Percentiles rank a stretch among this genome's conserved stretches.
phyloP scores from a whole-genome alignment of 2,888 invertebrate species.

The Mystacides longicornis region DNA sequence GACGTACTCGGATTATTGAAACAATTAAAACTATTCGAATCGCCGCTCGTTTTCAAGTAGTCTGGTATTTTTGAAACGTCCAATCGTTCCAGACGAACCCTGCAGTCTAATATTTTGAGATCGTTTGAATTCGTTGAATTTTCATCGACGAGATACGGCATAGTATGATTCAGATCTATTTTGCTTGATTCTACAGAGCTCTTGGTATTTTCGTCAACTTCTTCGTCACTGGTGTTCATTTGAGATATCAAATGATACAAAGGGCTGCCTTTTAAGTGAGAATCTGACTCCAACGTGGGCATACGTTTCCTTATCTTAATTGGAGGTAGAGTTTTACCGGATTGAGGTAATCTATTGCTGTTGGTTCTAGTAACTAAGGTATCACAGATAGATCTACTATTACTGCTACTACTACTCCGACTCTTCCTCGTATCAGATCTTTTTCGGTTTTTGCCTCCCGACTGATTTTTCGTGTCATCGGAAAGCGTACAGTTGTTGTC shows the following conservation, averaged over 20 bases:
- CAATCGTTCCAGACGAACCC: constrained; percentile 18
- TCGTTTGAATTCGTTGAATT: background rate
- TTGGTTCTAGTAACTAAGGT: constrained; percentile 7
- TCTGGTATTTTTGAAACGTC: constrained; percentile 9
- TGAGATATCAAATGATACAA: constrained; percentile 20
- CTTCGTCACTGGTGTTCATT: constrained; percentile 16
- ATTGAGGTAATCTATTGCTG: constrained; percentile 7
- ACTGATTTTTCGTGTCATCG: background rate
- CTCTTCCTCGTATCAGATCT: background rate
- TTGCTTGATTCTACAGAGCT: background rate
- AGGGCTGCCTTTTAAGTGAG: constrained; percentile 14
- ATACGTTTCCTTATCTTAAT: constrained; percentile 11
- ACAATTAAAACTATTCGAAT: background rate
- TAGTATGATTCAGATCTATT: background rate
- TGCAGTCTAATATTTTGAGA: constrained; percentile 17
- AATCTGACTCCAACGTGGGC: constrained; percentile 1
- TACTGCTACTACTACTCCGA: background rate
- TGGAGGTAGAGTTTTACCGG: constrained; percentile 4
- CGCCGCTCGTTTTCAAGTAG: background rate
- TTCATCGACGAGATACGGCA: background rate
- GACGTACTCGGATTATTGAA: background rate
- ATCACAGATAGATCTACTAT: constrained; percentile 9
- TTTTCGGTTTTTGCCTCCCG: background rate
- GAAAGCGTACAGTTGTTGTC: background rate
- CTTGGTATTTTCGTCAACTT: constrained; percentile 13